These are phyloP conservation scores for Coelogynopora nodosa DNA, from an alignment of 2,888 invertebrate species.

Conservation along the genomic window DNA sequence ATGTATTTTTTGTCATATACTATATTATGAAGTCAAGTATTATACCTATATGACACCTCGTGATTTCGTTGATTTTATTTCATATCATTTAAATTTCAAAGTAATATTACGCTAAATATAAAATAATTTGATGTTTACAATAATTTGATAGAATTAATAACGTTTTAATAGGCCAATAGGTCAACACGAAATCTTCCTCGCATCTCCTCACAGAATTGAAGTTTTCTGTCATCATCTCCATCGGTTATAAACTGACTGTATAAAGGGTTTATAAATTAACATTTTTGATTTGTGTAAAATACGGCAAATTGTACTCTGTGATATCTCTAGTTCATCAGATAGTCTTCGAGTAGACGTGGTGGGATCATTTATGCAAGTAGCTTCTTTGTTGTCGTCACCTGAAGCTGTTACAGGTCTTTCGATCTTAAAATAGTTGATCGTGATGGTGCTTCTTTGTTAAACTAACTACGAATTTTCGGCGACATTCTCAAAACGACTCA, in stretches of 20 bases:
- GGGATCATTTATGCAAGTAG: background rate
- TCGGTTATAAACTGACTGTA: background rate
- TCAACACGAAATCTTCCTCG: background rate
- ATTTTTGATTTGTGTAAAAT: background rate
- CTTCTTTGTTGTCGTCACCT: background rate
- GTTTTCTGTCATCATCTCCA: background rate
- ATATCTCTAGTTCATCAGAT: background rate
- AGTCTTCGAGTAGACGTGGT: background rate
- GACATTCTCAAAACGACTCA: background rate
- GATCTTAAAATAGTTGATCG: background rate
- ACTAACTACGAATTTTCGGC: background rate
- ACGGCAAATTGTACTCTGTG: background rate
- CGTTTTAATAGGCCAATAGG: no score
- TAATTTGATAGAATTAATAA: no score
- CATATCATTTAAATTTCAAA: no score
- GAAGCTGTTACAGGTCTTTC: background rate
- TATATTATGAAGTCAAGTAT: no score
- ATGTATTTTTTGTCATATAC: no score
- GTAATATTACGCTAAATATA: no score
- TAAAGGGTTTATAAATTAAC: background rate
- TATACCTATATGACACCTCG: no score
- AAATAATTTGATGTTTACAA: no score
- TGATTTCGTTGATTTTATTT: no score
- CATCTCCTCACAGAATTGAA: background rate
- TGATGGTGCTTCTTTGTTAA: background rate